Evolutionary conservation across 2,888 invertebrate species (phyloP).

Genomic region (Onthophagus sagittarius): DNA sequence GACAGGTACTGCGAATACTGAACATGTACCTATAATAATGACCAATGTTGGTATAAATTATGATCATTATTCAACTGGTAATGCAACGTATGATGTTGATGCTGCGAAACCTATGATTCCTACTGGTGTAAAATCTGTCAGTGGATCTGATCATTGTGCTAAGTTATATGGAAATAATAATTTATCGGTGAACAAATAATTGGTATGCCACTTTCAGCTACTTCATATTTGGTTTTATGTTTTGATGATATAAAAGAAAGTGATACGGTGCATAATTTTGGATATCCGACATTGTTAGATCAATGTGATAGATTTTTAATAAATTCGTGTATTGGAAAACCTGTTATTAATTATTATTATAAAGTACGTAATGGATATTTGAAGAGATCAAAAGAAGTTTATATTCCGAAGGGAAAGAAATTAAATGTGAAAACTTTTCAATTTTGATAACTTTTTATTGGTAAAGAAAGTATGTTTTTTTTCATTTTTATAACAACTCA

Average conservation of each 20-base stretch:
- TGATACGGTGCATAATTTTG: neutral
- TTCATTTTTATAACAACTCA: too few relatives aligned
- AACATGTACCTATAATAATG: constrained; percentile 1
- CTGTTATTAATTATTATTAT: too few relatives aligned
- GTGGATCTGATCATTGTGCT: neutral
- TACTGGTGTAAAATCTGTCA: neutral
- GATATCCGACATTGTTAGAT: too few relatives aligned
- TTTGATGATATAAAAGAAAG: neutral
- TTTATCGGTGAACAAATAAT: neutral
- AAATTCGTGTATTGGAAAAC: too few relatives aligned
- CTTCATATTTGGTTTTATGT: neutral
- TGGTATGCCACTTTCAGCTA: neutral
- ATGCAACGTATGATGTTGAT: neutral
- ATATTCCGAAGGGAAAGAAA: too few relatives aligned
- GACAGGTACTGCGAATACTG: neutral
- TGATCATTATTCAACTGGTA: neutral
- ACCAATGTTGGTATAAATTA: neutral
- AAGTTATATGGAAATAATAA: neutral
- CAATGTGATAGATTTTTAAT: too few relatives aligned
- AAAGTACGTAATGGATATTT: too few relatives aligned
- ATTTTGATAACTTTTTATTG: too few relatives aligned
- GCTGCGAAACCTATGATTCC: neutral
- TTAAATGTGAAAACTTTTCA: too few relatives aligned
- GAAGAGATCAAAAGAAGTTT: too few relatives aligned
- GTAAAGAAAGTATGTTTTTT: too few relatives aligned